Evolutionary conservation across 2,888 invertebrate species (phyloP), one percentile per base, ranked within the genome.

Genomic region (Torymus auratus): DNA sequence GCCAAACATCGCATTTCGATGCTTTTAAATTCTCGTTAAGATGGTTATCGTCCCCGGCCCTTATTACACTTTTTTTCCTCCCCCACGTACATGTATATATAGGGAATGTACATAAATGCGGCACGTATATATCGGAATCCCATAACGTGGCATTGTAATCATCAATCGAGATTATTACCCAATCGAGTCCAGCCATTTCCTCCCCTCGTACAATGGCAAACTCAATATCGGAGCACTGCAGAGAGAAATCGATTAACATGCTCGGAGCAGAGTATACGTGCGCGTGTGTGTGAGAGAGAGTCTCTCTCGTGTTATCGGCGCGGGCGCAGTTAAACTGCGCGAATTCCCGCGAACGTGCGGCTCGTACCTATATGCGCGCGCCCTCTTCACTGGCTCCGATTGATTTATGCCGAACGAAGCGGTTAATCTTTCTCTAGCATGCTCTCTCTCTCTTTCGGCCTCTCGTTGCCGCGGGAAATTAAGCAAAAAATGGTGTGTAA

Each of bases 161-260:
- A 67, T 72, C 70, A 78, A 78, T 78, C 78, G 78, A 71, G 71
- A 78, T 71, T 71, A 78, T 78, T 71, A 78, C 78, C 65, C 78
- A 78, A 71, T 71, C 71, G 78, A 78, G 70, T 77, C 58, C 12
- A 58, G 60, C 61, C 67, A 28, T 61, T 72, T 72, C 78, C 72
- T 41, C 17, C 72, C 53, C 17, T 61, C 71, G 67, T 20, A 72
- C 67, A 78, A 78, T 70, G 78, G 65, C 60, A 72, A 78, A 78
- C 60, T 78, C 65, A 78, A 78, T 78, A 78, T 72, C 67, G 72
- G 28, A 28, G 60, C 65, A 23, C 13, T 11, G 13, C 17, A 15
- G 23, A 15, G 77, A 64, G 72, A 72, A 78, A 78, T 78, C 72
- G 78, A 78, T 78, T 78, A 78, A 72, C 78, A 61, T 78, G 60